Base-by-base conservation (phyloP, 2,113 vertebrate species). In the Blennius ocellaris region DNA sequence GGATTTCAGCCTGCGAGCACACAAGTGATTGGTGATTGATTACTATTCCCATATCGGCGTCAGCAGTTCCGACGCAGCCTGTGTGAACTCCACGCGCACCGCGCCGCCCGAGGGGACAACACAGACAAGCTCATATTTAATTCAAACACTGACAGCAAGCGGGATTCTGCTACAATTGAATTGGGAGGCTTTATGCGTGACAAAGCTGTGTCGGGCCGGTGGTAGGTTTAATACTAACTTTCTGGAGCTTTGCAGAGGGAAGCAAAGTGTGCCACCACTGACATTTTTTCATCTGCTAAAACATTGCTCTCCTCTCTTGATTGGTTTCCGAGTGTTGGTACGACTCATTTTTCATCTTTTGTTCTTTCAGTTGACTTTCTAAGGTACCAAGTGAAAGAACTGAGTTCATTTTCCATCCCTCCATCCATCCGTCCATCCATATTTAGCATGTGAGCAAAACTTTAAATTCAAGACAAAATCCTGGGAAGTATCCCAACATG, bases 51-150 rank as follows among this genome's bases (percentile, higher is more conserved):
- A 8, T 11, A 43, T 73, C 50, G 38, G 48, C 11, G 5, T 51
- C 53, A 15, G 61, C 60, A 67, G 47, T 60, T 61, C 45, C 30
- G 21, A 37, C 15, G 53, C 50, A 6, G 64, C 64, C 54, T 44
- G 55, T 8, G 40, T 66, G 73, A 69, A 69, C 56, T 61, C 49
- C 12, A 5, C 5, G n/a, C 69, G 65, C 64, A 10, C 65, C 8
- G 49, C 49, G 45, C 39, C 15, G 80, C 84, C 67, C 37, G 66
- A 81, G 82, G 78, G 70, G 64, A 62, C 76, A 87, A 88, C 80
- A 85, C 81, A 84, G 38, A 73, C 67, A 16, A 48, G 60, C 62
- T 81, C 71, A 87, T 87, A 81, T 87, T 90, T 89, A 84, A 92
- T 92, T 92, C 63, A 89, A 82, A 65, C 48, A 51, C 49, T 11